Conservation (phyloP, 2,888 invertebrate genomes). For the Dermolepida albohirtum region DNA sequence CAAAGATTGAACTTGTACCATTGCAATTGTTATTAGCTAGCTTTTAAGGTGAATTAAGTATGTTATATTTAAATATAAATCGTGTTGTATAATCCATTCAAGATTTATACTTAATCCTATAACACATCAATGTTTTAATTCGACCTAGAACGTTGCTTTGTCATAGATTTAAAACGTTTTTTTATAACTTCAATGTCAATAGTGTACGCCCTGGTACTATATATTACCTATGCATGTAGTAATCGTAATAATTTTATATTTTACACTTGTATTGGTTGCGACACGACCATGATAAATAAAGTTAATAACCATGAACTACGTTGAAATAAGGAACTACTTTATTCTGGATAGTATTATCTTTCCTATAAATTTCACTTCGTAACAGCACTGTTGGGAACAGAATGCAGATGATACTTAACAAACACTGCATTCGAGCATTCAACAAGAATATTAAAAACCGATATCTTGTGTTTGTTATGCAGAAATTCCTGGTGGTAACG, state of each 20-base stretch:
- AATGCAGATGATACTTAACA: constrained; percentile 22
- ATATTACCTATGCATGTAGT: background rate
- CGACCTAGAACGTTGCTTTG: constrained; percentile 2
- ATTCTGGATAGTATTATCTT: background rate
- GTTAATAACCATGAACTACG: too few species aligned
- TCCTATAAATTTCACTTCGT: constrained; percentile 15
- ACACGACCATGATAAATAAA: too few species aligned
- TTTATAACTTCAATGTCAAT: constrained; percentile 19
- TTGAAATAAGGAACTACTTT: too few species aligned
- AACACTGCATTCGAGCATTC: constrained; percentile 6
- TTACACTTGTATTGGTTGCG: too few species aligned
- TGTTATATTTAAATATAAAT: too few species aligned
- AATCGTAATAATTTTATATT: background rate
- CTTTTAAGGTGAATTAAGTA: too few species aligned
- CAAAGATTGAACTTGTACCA: too few species aligned
- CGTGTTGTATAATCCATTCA: too few species aligned
- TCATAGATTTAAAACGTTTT: constrained; percentile 2
- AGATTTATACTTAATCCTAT: background rate
- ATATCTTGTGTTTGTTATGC: constrained; percentile 24
- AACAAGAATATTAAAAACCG: constrained; percentile 26
- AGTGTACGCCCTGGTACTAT: constrained; percentile 8
- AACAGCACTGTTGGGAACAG: constrained; percentile 3
- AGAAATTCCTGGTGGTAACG: constrained; percentile 23
- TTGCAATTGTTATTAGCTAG: too few species aligned
- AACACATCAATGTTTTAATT: background rate